phyloP scores from a whole-genome alignment of 2,113 vertebrate species.

The Hippopotamus amphibius region DNA sequence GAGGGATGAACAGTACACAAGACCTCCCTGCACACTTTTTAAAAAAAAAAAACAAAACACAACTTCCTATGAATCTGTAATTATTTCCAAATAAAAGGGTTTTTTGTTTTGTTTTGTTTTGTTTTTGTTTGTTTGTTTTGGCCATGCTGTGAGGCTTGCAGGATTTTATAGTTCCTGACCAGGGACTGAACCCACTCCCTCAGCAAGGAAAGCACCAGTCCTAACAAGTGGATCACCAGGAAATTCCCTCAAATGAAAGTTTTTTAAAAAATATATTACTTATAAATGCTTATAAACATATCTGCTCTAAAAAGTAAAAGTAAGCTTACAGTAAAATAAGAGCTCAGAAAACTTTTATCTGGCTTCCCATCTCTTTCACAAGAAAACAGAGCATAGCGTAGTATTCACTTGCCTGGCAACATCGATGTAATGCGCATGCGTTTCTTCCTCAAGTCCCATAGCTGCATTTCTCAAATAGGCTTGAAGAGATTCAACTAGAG shows the following conservation, averaged over 20 bases:
- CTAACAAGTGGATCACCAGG: not conserved
- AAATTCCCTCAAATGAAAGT: not conserved
- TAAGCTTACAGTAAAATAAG: not conserved
- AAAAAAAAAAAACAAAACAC: not conserved
- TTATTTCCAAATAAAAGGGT: not conserved
- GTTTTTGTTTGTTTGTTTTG: not conserved
- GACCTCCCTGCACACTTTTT: not conserved
- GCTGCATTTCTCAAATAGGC: constrained; percentile 91
- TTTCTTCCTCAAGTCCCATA: constrained; percentile 94
- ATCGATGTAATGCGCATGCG: constrained; percentile 93
- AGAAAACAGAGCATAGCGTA: not conserved
- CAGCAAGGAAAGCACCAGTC: not conserved
- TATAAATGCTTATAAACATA: not conserved
- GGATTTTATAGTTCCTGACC: not conserved
- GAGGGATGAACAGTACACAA: not conserved
- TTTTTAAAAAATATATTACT: not conserved
- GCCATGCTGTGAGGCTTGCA: not conserved
- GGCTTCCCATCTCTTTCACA: not conserved
- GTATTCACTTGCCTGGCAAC: constrained; percentile 91
- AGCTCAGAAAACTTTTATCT: not conserved
- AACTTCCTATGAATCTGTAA: not conserved
- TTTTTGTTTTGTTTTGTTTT: no score
- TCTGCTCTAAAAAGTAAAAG: constrained; percentile 27
- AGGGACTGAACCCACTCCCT: not conserved
- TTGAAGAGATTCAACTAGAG: constrained; percentile 93